These are phyloP conservation scores for Drosophila limbata DNA, from an alignment of 2,888 invertebrate species.

Conservation along the genomic window DNA sequence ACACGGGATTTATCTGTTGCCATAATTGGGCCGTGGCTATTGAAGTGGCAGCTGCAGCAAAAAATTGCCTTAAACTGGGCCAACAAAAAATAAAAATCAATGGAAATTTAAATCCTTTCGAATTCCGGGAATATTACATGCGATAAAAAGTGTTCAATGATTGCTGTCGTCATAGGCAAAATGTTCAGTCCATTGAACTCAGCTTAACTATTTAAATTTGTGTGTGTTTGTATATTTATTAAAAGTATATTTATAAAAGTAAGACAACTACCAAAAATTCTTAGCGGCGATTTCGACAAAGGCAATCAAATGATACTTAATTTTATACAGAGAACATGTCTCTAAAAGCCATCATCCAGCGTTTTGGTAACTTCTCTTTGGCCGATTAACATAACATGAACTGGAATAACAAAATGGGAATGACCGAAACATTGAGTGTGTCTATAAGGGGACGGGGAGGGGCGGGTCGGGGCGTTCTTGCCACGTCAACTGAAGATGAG, in stretches of 20 bases:
- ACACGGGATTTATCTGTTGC: constrained; percentile 17
- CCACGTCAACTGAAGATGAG: constrained; percentile 23
- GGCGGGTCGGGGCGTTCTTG: background rate
- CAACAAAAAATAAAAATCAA: background rate
- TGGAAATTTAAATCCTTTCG: constrained; percentile 58
- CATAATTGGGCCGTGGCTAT: constrained; percentile 53
- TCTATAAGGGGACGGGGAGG: constrained; percentile 12
- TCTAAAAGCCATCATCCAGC: constrained; percentile 53
- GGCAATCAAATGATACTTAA: constrained; percentile 74
- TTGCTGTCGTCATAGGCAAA: constrained; percentile 9
- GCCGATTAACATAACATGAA: constrained; percentile 75
- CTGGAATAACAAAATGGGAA: constrained; percentile 70
- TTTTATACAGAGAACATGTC: constrained; percentile 78
- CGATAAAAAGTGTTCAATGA: background rate
- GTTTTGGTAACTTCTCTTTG: constrained; percentile 47
- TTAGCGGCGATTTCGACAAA: constrained; percentile 61
- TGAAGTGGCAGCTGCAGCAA: constrained; percentile 34
- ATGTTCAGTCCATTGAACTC: constrained; percentile 63
- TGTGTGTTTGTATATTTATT: constrained; percentile 48
- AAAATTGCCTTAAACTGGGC: background rate
- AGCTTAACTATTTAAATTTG: constrained; percentile 73
- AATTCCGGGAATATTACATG: constrained; percentile 37
- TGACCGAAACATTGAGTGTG: constrained; percentile 54
- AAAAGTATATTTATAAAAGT: no score
- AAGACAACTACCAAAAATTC: constrained; percentile 49